Base-by-base conservation (phyloP, 2,797 vertebrate species). In the Lagocephalus sceleratus region DNA sequence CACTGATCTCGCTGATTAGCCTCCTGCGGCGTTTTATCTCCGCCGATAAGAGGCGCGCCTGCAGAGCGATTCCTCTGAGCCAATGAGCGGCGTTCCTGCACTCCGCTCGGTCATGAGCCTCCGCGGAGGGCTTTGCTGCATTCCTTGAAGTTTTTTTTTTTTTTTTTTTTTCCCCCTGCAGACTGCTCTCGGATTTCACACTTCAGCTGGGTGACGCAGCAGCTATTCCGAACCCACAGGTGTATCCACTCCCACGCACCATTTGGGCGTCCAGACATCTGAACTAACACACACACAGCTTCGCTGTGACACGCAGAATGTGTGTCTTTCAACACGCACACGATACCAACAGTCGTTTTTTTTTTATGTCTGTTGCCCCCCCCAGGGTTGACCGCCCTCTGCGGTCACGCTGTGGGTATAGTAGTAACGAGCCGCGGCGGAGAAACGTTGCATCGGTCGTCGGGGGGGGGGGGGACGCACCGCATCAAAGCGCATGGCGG, bases 221-320 rank as follows among this genome's bases (percentile, higher is more conserved):
- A 47, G 64, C 73, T 64, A 68, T 60, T 81, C 74, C 60, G 66
- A 76, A 78, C 68, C 61, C 81, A 85, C 78, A 85, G 79, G 85
- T 84, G 86, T 66, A 58, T 71, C 59, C 61, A 67, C 68, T 71
- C 78, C 67, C 57, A 73, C 39, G 0, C 43, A 47, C 62, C 75
- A 56, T 59, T 66, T 72, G 72, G 76, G 66, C 46, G 65, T 44
- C 52, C 51, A 46, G 53, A 75, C 58, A 43, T 51, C 56, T 23
- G 39, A 68, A 76, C 66, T 63, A 59, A 62, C 35, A 57, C 57
- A 67, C 62, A 66, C 15, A 29, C 15, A 44, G 52, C 47, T 43
- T 35, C 9, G 20, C 39, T 26, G 48, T n/a, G 41, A 42, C 39
- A 10, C 35, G 41, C 25, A 47, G 12, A 35, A 35, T 35, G 32